phyloP scores from a whole-genome alignment of 35 echinoderm and acorn worm genomes.

The Antedon bifida region DNA sequence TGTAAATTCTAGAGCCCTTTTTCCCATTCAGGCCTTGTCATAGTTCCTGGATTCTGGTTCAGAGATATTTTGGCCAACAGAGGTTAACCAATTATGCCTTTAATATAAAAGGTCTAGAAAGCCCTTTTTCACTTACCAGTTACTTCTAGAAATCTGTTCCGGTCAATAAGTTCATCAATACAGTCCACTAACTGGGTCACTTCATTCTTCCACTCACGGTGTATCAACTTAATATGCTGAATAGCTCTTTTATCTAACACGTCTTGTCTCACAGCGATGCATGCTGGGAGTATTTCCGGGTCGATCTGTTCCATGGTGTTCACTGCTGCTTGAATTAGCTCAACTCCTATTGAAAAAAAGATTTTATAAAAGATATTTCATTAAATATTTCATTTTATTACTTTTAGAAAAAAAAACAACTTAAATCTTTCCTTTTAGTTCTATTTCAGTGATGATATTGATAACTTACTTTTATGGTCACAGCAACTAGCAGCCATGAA shows the following conservation, averaged over 20 bases:
- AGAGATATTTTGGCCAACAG: no score
- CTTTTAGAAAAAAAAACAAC: no score
- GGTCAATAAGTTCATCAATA: slow-evolving; percentile 38
- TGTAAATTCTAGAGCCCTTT: no score
- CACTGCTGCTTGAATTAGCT: slow-evolving; percentile 12
- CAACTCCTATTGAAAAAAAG: slow-evolving; percentile 12
- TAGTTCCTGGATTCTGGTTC: no score
- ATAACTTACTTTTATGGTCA: slow-evolving; percentile 50
- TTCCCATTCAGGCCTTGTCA: no score
- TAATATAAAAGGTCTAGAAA: no score
- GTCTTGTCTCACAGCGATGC: slow-evolving; percentile 66
- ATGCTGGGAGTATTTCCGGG: slow-evolving; percentile 70
- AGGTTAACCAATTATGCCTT: no score
- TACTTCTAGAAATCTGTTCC: slow-evolving; percentile 61
- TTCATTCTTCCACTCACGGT: slow-evolving; percentile 57
- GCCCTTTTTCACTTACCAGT: slow-evolving; percentile 41
- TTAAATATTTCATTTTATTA: no score
- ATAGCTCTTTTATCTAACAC: slow-evolving; percentile 60
- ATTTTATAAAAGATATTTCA: background rate
- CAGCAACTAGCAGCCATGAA: slow-evolving; percentile 60
- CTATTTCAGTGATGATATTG: background rate
- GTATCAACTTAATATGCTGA: slow-evolving; percentile 66
- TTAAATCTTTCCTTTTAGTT: no score
- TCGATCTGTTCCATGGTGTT: slow-evolving; percentile 54
- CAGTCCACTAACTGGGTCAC: slow-evolving; percentile 38